Percentiles rank a stretch among this genome's conserved stretches.
phyloP scores from a whole-genome alignment of 2,888 invertebrate species.

The Peribatodes rhomboidaria region DNA sequence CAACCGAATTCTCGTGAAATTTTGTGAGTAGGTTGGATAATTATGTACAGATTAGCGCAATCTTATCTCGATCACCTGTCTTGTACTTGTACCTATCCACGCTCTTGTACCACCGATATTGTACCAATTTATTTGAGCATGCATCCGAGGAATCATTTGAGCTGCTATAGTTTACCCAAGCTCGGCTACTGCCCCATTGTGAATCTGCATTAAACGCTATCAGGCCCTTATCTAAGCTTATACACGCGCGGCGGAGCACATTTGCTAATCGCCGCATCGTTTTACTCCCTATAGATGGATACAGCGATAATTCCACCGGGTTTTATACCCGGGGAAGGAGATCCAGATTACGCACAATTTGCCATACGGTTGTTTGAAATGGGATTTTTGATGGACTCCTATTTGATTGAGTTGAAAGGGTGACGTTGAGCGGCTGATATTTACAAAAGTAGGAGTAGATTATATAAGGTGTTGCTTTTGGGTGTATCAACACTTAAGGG shows the following conservation, averaged over 20 bases:
- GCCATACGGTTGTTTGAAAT: conserved; percentile 58
- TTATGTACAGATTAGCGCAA: too few relatives aligned
- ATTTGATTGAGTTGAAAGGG: conserved; percentile 28
- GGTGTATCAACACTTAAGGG: too few relatives aligned
- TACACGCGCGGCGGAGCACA: conserved; percentile 70
- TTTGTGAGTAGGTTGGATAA: too few relatives aligned
- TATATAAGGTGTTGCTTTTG: too few relatives aligned
- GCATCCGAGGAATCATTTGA: too few relatives aligned
- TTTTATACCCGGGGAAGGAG: conserved; percentile 74
- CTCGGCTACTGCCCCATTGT: conserved; percentile 23
- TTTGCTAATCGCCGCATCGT: conserved; percentile 77
- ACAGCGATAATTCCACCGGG: conserved; percentile 71
- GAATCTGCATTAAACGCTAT: conserved; percentile 50
- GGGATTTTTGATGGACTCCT: conserved; percentile 39
- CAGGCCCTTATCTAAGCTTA: conserved; percentile 71
- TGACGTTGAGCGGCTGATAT: background rate
- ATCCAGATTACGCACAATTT: conserved; percentile 77
- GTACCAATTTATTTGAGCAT: too few relatives aligned
- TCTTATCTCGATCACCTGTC: too few relatives aligned
- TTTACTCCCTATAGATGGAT: conserved; percentile 73
- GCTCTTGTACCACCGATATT: too few relatives aligned
- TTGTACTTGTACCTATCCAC: too few relatives aligned
- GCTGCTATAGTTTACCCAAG: background rate
- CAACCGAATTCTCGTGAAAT: too few relatives aligned
- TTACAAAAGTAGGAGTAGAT: background rate